Percentiles rank a stretch among this genome's conserved stretches.
Conservation (phyloP, 2,888 invertebrate genomes). For the Eilema depressum region DNA sequence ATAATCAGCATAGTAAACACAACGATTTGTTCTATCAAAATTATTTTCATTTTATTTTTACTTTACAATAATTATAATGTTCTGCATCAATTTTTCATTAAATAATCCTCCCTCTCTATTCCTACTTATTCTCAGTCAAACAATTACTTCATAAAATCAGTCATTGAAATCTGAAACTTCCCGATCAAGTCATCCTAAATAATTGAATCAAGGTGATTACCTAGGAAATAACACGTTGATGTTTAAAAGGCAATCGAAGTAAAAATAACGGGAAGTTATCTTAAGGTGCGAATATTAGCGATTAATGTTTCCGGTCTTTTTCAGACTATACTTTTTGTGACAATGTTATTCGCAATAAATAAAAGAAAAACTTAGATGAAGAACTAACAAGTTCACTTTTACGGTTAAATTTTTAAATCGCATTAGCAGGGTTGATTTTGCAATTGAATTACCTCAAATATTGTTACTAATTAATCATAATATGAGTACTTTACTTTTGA, state of each 20-base stretch:
- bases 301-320: slow-evolving; percentile 12
- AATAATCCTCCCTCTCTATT: background rate
- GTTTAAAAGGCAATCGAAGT: slow-evolving; percentile 2
- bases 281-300: slow-evolving; percentile 9
- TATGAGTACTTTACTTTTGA: too few relatives aligned
- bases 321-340: background rate
- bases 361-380: background rate
- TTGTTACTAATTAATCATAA: too few relatives aligned
- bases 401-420: too few relatives aligned
- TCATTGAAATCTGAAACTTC: background rate
- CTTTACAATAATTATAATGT: too few relatives aligned
- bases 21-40: too few relatives aligned
- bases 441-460: too few relatives aligned
- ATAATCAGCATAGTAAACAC: too few relatives aligned
- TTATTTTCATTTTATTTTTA: background rate
- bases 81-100: background rate
- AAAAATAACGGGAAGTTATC: background rate
- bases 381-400: too few relatives aligned
- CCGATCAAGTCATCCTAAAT: background rate
- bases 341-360: background rate
- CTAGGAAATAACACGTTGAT: slow-evolving; percentile 8
- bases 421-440: too few relatives aligned
- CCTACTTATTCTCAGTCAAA: background rate
- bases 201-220: background rate
- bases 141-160: background rate